Evolutionary conservation across 2,113 vertebrate species (phyloP), one percentile per base, ranked within the genome.

Genomic region (Martes martes): DNA sequence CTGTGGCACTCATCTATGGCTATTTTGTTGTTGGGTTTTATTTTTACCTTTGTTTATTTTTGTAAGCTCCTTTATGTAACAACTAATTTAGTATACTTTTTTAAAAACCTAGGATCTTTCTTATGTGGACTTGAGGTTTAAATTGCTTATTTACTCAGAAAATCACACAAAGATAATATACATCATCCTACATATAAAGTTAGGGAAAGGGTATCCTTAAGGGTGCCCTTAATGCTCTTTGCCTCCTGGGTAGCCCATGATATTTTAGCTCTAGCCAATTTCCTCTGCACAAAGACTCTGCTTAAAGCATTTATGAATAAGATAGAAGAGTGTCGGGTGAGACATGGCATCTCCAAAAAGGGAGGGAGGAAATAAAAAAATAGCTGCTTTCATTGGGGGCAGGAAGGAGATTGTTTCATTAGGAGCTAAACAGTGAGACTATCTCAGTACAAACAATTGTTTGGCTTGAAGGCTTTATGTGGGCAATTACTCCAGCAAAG

Each of bases 291-390:
- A 96, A 97, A 94, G 98, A 98, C 84, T 57, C 96, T 73, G 59
- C 98, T 97, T 97, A 97, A 98, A 95, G 96, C 91, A n/a, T 91
- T 98, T 84, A 82, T 98, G 98, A 98, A 98, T 98, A 97, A 98
- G 13, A 96, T 63, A 98, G 79, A 92, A 98, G 96, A 93, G 61
- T 94, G 89, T 95, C 83, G 80, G 97, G 80, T 96, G 90, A 98
- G 91, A 90, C 90, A 69, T 36, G 28, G 95, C 91, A 89, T 98
- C 94, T 94, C 83, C 88, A 93, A 94, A 96, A n/a, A 24, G 42
- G 80, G n/a, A 21, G 79, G 28, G 85, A 52, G 67, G 50, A 67
- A 81, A 95, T 81, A 61, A 95, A 96, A 98, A 97, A 98, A 95
- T 6, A 98, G 98, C 57, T 96, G 98, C 97, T 98, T 97, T 98